phyloP scores from a whole-genome alignment of 2,797 vertebrate species.

The Lagothrix lagotricha region DNA sequence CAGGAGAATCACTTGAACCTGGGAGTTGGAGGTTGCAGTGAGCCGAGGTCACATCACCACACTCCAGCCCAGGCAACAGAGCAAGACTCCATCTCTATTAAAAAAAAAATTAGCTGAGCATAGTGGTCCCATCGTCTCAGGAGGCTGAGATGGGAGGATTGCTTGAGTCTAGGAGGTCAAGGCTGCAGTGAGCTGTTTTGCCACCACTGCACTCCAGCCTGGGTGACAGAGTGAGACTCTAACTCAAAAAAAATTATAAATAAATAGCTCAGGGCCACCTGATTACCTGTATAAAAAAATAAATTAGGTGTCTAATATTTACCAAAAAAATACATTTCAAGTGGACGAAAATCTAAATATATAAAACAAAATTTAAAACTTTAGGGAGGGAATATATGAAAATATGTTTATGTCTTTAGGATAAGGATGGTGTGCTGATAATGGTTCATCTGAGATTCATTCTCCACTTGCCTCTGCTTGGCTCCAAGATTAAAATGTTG shows the following conservation, averaged over 20 bases:
- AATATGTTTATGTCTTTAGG: not conserved
- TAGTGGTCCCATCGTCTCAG: not conserved
- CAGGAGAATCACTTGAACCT: not conserved
- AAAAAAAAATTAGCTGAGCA: not conserved
- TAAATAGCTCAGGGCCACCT: not conserved
- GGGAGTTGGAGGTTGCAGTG: not conserved
- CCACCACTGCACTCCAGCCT: not conserved
- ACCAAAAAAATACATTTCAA: not conserved
- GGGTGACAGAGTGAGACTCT: not conserved
- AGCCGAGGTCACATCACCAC: not conserved
- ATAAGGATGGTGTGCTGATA: not conserved
- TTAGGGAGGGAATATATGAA: not conserved
- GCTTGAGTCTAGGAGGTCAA: not conserved
- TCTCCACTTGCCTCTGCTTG: conserved; percentile 4
- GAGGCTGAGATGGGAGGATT: not conserved
- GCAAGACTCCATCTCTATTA: too few relatives aligned
- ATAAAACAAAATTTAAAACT: conserved; percentile 40
- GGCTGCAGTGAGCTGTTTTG: not conserved
- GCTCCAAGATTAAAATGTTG: conserved; percentile 1
- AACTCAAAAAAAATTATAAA: not conserved
- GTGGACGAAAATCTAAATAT: not conserved
- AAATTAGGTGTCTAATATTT: conserved; percentile 1
- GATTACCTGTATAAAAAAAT: not conserved
- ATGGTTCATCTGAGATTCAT: not conserved
- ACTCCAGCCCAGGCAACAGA: not conserved